Percentiles rank a stretch among this genome's conserved stretches.
Conservation (phyloP, 1,140 invertebrate species). For the Drosophila ercepeae region DNA sequence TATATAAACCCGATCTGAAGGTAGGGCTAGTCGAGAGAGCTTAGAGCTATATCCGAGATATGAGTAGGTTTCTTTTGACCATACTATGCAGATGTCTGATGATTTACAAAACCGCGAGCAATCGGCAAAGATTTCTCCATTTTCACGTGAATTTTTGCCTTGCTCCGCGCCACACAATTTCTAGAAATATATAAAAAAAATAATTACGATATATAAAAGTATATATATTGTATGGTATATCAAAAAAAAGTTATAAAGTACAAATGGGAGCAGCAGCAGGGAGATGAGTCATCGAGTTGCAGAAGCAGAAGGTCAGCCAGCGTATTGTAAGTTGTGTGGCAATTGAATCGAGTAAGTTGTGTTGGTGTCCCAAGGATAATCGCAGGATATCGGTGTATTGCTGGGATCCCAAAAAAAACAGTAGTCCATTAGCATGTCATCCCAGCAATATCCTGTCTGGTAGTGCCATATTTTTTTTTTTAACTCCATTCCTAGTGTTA, state of each 20-base stretch:
- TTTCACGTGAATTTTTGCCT: conserved; percentile 53
- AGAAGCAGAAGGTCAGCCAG: conserved; percentile 17
- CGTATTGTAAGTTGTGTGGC: conserved; percentile 48
- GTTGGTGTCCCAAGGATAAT: conserved; percentile 25
- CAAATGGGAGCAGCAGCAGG: conserved; percentile 9
- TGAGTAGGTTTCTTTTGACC: conserved; percentile 83
- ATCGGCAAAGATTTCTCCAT: conserved; percentile 44
- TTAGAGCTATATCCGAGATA: conserved; percentile 11
- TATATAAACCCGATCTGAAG: background rate
- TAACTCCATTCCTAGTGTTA: conserved; percentile 26
- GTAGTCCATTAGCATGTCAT: background rate
- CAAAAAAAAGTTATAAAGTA: conserved; percentile 9
- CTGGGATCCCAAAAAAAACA: background rate
- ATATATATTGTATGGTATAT: conserved; percentile 11
- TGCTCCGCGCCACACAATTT: conserved; percentile 29
- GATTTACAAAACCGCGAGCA: conserved; percentile 61
- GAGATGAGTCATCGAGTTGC: conserved; percentile 27
- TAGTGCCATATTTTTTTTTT: background rate
- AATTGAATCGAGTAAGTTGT: conserved; percentile 37
- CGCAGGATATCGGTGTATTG: conserved; percentile 1
- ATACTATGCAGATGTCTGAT: conserved; percentile 84
- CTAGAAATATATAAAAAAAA: too few species aligned
- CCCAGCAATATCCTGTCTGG: conserved; percentile 5
- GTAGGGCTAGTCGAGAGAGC: background rate
- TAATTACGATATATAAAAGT: background rate